These are phyloP conservation scores for Drosophila birchii DNA, from an alignment of 2,888 invertebrate genomes.

Conservation along the genomic window DNA sequence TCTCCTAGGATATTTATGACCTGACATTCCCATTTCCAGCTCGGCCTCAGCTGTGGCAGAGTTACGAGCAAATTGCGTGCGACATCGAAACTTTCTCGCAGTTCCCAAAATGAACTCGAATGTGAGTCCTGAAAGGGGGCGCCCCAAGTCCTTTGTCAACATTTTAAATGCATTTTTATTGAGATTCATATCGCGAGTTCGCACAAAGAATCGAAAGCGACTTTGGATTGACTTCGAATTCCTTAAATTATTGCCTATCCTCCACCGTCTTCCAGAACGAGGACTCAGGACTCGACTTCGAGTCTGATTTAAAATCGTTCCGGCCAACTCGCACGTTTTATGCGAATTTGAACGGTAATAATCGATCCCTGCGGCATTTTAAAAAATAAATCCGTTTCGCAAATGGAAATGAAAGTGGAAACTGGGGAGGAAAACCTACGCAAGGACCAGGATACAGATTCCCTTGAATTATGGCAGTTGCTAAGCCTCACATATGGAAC, in stretches of 20 bases:
- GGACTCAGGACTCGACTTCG: constrained; percentile 14
- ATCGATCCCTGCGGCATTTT: constrained; percentile 85
- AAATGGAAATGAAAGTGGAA: constrained; percentile 65
- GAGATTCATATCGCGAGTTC: constrained; percentile 80
- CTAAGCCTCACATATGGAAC: constrained; percentile 53
- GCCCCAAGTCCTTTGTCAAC: constrained; percentile 80
- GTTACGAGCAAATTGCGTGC: constrained; percentile 73
- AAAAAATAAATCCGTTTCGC: constrained; percentile 84
- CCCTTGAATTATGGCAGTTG: constrained; percentile 70
- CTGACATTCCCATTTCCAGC: constrained; percentile 18
- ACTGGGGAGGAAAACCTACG: constrained; percentile 13
- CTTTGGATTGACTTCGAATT: constrained; percentile 83
- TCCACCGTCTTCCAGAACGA: constrained; percentile 11
- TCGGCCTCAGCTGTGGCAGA: constrained; percentile 69
- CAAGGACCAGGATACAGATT: background rate
- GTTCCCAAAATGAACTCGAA: constrained; percentile 39
- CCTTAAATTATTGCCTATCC: constrained; percentile 80
- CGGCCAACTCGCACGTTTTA: constrained; percentile 84
- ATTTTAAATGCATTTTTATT: constrained; percentile 84
- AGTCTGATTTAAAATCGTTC: constrained; percentile 74
- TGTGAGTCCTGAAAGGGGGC: constrained; percentile 25
- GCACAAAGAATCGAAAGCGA: constrained; percentile 69
- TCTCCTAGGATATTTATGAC: constrained; percentile 53
- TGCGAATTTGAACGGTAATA: constrained; percentile 85
- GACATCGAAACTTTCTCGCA: constrained; percentile 49